Conservation (phyloP, 2,888 invertebrate species). For the Morinoia aosen region DNA sequence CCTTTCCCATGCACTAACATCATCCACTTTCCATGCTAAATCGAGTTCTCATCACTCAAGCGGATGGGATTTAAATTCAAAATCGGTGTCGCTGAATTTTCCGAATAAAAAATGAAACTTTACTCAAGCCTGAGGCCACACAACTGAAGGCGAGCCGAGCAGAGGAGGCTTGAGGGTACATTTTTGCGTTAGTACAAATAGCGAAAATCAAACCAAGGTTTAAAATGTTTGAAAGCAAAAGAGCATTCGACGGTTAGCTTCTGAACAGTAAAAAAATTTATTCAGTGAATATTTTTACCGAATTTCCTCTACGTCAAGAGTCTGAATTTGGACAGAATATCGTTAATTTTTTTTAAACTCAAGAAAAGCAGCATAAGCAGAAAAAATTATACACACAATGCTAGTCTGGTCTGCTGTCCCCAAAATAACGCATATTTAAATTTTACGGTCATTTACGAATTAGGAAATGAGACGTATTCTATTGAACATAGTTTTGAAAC, state of each 20-base stretch:
- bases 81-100: too few relatives aligned
- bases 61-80: too few relatives aligned
- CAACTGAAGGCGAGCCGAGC: not conserved
- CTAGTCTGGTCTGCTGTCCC: not conserved
- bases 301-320: not conserved
- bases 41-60: too few relatives aligned
- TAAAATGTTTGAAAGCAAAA: not conserved
- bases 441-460: not conserved
- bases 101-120: too few relatives aligned
- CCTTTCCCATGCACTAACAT: too few relatives aligned
- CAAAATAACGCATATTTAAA: not conserved
- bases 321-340: not conserved
- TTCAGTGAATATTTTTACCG: not conserved
- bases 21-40: too few relatives aligned
- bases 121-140: too few relatives aligned
- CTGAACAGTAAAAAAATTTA: not conserved
- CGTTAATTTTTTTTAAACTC: not conserved
- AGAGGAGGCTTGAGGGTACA: not conserved
- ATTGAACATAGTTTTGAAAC: not conserved
- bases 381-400: not conserved
- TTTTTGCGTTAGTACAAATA: not conserved
- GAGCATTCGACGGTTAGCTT: not conserved
- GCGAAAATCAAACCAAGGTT: not conserved
- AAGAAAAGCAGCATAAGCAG: not conserved
- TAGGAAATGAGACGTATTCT: not conserved